Percentiles rank a stretch among this genome's conserved stretches.
phyloP scores from a whole-genome alignment of 1,140 invertebrate genomes.

The Atta cephalotes region DNA sequence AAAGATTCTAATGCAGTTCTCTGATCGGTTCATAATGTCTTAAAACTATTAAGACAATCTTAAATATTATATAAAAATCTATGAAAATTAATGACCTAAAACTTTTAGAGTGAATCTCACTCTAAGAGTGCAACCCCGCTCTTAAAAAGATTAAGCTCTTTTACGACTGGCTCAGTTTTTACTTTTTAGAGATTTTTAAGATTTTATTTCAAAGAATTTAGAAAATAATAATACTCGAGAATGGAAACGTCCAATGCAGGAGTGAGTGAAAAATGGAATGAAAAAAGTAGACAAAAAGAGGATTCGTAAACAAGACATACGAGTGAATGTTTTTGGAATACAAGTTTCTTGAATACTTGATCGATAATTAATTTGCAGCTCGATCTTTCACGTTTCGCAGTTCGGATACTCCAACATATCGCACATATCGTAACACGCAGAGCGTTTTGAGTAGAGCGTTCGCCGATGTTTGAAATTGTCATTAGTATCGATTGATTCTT shows the following conservation, averaged over 20 bases:
- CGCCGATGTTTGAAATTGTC: constrained; percentile 33
- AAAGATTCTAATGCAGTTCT: too few species aligned
- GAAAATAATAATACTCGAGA: background rate
- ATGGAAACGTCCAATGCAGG: background rate
- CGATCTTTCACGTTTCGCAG: constrained; percentile 31
- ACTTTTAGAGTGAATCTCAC: too few species aligned
- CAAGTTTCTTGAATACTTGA: background rate
- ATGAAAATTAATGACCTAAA: too few species aligned
- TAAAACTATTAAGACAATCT: too few species aligned
- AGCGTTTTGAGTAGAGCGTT: background rate
- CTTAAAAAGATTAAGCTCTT: too few species aligned
- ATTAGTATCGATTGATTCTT: constrained; percentile 53
- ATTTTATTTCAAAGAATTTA: too few species aligned
- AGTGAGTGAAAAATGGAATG: background rate
- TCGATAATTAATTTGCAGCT: constrained; percentile 40
- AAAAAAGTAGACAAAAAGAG: background rate
- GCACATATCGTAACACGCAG: background rate
- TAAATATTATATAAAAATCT: too few species aligned
- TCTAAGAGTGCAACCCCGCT: too few species aligned
- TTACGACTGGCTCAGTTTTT: too few species aligned
- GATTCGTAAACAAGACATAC: background rate
- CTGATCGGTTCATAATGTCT: too few species aligned
- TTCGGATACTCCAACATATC: constrained; percentile 10
- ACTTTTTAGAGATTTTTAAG: too few species aligned
- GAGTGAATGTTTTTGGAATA: background rate